Percentiles rank a stretch among this genome's conserved stretches.
These are phyloP conservation scores for Fissipunctia ypsillon DNA, from an alignment of 2,888 invertebrate species.

Conservation along the genomic window DNA sequence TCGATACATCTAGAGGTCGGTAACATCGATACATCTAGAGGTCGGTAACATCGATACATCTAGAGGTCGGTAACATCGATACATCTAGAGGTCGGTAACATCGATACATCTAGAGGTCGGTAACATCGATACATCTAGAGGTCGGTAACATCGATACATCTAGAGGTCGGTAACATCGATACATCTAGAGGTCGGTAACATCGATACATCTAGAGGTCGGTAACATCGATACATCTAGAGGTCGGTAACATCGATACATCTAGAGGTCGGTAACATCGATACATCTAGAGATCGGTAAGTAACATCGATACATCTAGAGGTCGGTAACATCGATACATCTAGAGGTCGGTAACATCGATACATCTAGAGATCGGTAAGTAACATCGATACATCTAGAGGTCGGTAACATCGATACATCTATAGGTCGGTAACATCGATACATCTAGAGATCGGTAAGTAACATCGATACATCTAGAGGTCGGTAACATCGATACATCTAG, in stretches of 20 bases:
- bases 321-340: slow-evolving; percentile 43
- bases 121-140: slow-evolving; percentile 28
- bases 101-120: slow-evolving; percentile 41
- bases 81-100: slow-evolving; percentile 40
- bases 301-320: too few relatives aligned
- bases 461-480: slow-evolving; percentile 41
- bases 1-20: slow-evolving; percentile 41
- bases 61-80: slow-evolving; percentile 40
- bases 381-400: slow-evolving; percentile 31
- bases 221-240: slow-evolving; percentile 28
- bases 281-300: slow-evolving; percentile 44
- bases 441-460: slow-evolving; percentile 44
- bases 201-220: slow-evolving; percentile 41
- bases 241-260: slow-evolving; percentile 43
- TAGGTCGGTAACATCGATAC: slow-evolving; percentile 42
- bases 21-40: slow-evolving; percentile 28
- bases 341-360: slow-evolving; percentile 41
- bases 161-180: slow-evolving; percentile 40
- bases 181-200: slow-evolving; percentile 40
- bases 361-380: slow-evolving; percentile 44
- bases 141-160: slow-evolving; percentile 43
- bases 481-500: slow-evolving; percentile 31
- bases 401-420: slow-evolving; percentile 40
- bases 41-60: slow-evolving; percentile 43
- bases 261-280: slow-evolving; percentile 40